Evolutionary conservation across 1,140 invertebrate species (phyloP), one percentile per base, ranked within the genome.

Genomic region (Papilio helenus): DNA sequence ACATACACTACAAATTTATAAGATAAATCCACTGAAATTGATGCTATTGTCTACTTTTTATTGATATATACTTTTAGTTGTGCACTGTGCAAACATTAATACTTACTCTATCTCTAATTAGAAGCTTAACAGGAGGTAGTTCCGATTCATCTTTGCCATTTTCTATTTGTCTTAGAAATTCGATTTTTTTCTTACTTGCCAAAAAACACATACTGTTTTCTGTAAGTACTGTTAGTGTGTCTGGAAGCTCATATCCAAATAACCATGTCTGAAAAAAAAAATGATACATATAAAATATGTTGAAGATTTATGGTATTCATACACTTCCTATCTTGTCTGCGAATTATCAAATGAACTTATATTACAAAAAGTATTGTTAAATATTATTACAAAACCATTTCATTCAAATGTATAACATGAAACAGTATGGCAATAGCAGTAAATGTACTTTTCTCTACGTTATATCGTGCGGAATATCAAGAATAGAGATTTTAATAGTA

Each of bases 181-280:
- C 99, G 79, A 99, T 98, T 94, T 99, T 99, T 94, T 99, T 99
- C 92, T 99, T 99, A 90, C 98, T 99, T 0, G 99, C 98, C 34
- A 99, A 95, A 87, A 99, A 98, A 89, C 97, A 96, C 76, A 99
- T 97, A 23, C 95, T 96, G 34, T 97, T 96, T 83, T 99, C 96
- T 80, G 98, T 97, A 79, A 99, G 95, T 0, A 99, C 97, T 94
- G 99, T 98, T 55, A 99, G 97, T 0, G 98, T 99, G 90, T 99
- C 99, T 2, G 98, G 97, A 20, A 99, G 94, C 92, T 99, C 99
- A 92, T 99, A 99, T 82, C 98, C 99, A 93, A 99, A 97, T 8
- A 99, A 95, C 99, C 99, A 99, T 46, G 98, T 98, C 97, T 99
- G 88, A 83, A 96, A 96, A 80, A 79, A 79, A 80, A 80, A 79